These are phyloP conservation scores for Scaptomyza polygonia DNA, from an alignment of 2,888 invertebrate genomes.

Conservation along the genomic window DNA sequence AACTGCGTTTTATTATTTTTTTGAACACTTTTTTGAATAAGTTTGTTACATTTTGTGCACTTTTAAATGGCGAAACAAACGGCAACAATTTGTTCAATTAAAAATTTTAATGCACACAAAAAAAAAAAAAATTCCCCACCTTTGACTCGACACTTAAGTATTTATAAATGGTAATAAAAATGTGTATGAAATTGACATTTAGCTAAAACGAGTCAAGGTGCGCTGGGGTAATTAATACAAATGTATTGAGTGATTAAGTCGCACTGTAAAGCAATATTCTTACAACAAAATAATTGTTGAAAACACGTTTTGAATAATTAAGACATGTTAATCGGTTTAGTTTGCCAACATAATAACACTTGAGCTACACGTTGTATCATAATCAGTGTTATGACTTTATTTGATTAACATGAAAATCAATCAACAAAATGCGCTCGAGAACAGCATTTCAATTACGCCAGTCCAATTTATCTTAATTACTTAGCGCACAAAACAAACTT, in stretches of 20 bases:
- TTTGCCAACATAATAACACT: background rate
- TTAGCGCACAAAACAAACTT: conserved; percentile 36
- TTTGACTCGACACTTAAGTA: conserved; percentile 8
- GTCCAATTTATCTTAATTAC: conserved; percentile 54
- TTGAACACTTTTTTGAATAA: background rate
- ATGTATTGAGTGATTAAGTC: background rate
- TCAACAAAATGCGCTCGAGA: conserved; percentile 13
- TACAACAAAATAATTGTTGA: background rate
- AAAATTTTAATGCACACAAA: background rate
- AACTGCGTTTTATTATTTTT: too few relatives aligned
- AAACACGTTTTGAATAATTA: background rate
- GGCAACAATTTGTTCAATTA: too few relatives aligned
- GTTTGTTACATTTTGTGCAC: background rate
- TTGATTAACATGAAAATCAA: conserved; percentile 15
- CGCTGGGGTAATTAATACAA: conserved; percentile 16
- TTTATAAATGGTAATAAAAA: conserved; percentile 3
- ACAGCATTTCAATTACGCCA: conserved; percentile 24
- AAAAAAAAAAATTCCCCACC: too few relatives aligned
- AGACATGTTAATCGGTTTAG: conserved; percentile 2
- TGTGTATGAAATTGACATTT: conserved; percentile 15
- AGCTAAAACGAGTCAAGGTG: conserved; percentile 37
- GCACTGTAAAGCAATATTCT: conserved; percentile 5
- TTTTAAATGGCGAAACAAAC: too few relatives aligned
- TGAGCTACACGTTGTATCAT: background rate
- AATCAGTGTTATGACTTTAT: background rate